Base-by-base conservation (phyloP, 92 coral and sea anemone genomes). In the Bergia puertoricense region DNA sequence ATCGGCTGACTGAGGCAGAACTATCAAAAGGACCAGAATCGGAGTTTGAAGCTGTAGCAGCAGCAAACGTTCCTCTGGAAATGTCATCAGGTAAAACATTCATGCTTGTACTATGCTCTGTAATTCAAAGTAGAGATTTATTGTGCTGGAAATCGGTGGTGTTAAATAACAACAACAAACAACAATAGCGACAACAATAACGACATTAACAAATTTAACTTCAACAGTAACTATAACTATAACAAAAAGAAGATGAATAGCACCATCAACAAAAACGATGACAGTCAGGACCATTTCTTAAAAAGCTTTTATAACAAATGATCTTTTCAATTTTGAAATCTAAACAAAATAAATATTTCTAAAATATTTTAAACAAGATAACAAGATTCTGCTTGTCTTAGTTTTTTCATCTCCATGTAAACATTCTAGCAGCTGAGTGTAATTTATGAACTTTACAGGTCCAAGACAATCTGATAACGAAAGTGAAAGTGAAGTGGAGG, bases 31-130 rank as follows among this genome's bases (percentile, higher is more conserved):
- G 65, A 67, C 82, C 83, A 72, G 89, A 74, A 37, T 57, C 89
- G 36, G 89, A 38, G 5, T 59, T 76, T 78, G 89, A 79, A 51
- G 89, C 88, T 77, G 95, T 88, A 15, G 93, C 93, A 4, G 91
- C 93, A 37, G 93, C 90, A 72, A 91, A 91, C 59, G 91, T 88
- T 23, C 93, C 96, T 40, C 23, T 62, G 42, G 91, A 74, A 39
- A 45, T 54, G n/a, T 73, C 91, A 57, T 92, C 91, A 51, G 94
- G 97, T 89, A 92, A 68, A 80, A 14, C 48, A 44, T 65, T 8
- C 40, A 71, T 7, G 18, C 67, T 46, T 71, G 43, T 67, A 81
- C 86, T 15, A 5, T 62, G 69, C n/a, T 1, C 7, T 62, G n/a
- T 3, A 62, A 15, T 3, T 62, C 69, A 62, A 62, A 16, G 20